Evolutionary conservation across 2,797 vertebrate species (phyloP).

Genomic region (Peromyscus eremicus): DNA sequence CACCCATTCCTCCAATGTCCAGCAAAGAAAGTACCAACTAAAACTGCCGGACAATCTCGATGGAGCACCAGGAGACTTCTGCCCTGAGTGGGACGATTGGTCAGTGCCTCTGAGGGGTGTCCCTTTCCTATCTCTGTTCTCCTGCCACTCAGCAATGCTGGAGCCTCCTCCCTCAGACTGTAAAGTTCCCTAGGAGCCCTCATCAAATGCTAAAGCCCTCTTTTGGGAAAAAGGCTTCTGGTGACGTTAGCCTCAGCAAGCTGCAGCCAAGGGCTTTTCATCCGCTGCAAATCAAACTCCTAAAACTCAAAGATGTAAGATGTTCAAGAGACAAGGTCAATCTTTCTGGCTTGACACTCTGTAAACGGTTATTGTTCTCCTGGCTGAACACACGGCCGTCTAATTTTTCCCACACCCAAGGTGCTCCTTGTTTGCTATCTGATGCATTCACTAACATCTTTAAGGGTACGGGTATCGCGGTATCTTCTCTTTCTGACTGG

Average conservation of each 20-base stretch:
- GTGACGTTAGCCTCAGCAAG: background rate
- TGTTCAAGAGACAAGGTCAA: background rate
- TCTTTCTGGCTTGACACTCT: background rate
- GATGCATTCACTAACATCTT: background rate
- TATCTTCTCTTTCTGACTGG: background rate
- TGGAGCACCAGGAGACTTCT: rapidly evolving
- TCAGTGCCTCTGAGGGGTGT: background rate
- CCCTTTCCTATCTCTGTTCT: background rate
- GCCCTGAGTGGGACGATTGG: background rate
- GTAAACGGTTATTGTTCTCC: background rate
- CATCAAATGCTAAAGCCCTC: background rate
- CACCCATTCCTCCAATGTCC: background rate
- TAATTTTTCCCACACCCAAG: background rate
- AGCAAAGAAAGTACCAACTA: background rate
- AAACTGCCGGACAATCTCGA: background rate
- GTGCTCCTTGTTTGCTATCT: background rate
- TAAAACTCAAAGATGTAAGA: background rate
- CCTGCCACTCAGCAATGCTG: background rate
- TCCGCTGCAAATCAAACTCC: background rate
- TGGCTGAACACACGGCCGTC: background rate
- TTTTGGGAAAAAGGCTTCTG: background rate
- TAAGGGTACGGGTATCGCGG: background rate
- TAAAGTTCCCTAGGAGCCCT: background rate
- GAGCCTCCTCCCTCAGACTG: background rate
- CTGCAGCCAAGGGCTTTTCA: background rate